Base-by-base conservation (phyloP, 2,113 vertebrate species). In the Quiscalus mexicanus region DNA sequence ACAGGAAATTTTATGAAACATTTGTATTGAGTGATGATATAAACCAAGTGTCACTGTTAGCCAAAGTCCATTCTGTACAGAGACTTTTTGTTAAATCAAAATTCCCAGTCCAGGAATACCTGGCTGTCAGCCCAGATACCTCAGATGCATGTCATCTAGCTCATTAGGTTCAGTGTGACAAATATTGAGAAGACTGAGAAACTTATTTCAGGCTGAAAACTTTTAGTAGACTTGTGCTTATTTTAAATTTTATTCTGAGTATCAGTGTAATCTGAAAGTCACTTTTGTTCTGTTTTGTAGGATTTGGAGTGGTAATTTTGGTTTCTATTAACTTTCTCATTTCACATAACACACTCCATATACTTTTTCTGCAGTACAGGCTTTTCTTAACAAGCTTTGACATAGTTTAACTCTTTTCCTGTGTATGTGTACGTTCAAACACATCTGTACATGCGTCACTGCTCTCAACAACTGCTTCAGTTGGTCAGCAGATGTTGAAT, bases 41-140 rank as follows among this genome's bases (percentile, higher is more conserved):
- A 80, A 94, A 85, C 63, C 64, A 91, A 91, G 35, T 62, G 44
- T 92, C 44, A 28, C 31, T 95, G 47, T 92, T 90, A 56, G 27
- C 42, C 56, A 11, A 21, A 89, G 47, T 75, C 77, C 53, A 37
- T 83, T 84, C 71, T 81, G 41, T 68, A 42, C 45, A 76, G 79
- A 89, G 62, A 44, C 20, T 15, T 84, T 71, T 85, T 89, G 62
- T 82, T 80, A 84, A 74, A 87, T 75, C 27, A 85, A 3, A 94
- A 84, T 91, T 93, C 39, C 49, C 53, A 70, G 37, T 69, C 41
- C 30, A 87, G 68, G 69, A 73, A 64, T 74, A 85, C 37, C 60
- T 95, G 89, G 41, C 80, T 58, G 23, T 77, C n/a, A 83, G 90
- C 74, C 77, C 81, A 92, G 59, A 24, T n/a, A 41, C 33, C 35